phyloP scores from a whole-genome alignment of 1,140 invertebrate genomes.

The Drosophila repleta region DNA sequence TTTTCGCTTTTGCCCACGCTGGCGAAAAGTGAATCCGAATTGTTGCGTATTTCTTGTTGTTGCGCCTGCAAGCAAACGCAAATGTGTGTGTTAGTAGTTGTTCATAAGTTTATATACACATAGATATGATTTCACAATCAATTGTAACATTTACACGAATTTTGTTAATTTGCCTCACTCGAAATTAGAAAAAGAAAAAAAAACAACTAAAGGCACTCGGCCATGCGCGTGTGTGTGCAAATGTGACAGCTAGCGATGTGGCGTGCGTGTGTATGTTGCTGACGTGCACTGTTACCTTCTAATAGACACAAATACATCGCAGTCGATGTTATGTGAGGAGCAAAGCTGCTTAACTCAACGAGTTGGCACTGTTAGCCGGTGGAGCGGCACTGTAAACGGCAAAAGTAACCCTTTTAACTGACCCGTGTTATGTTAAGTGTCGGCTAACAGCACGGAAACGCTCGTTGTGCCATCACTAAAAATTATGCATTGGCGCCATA shows the following conservation, averaged over 20 bases:
- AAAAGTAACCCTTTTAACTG: neutral
- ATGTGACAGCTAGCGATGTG: constrained; percentile 31
- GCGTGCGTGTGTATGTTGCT: constrained; percentile 31
- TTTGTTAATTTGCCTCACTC: constrained; percentile 41
- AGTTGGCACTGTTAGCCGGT: neutral
- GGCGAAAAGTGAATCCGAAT: constrained; percentile 48
- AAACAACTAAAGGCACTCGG: constrained; percentile 33
- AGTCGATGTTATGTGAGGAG: constrained; percentile 23
- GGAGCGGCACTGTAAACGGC: neutral
- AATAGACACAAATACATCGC: constrained; percentile 5
- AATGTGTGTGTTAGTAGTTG: constrained; percentile 5
- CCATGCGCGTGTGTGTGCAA: constrained; percentile 27
- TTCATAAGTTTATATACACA: neutral
- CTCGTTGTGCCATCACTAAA: too few species aligned
- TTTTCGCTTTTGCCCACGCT: constrained; percentile 35
- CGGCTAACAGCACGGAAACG: too few species aligned
- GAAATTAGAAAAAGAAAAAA: constrained; percentile 36
- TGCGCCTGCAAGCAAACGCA: constrained; percentile 28
- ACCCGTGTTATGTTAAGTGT: neutral
- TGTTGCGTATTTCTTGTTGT: constrained; percentile 13
- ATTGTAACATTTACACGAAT: constrained; percentile 50
- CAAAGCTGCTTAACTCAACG: neutral
- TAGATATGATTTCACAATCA: constrained; percentile 45
- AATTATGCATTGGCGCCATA: neutral
- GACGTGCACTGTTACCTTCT: constrained; percentile 39